Conservation (phyloP, 2,797 vertebrate species). For the Bucorvus abyssinicus region DNA sequence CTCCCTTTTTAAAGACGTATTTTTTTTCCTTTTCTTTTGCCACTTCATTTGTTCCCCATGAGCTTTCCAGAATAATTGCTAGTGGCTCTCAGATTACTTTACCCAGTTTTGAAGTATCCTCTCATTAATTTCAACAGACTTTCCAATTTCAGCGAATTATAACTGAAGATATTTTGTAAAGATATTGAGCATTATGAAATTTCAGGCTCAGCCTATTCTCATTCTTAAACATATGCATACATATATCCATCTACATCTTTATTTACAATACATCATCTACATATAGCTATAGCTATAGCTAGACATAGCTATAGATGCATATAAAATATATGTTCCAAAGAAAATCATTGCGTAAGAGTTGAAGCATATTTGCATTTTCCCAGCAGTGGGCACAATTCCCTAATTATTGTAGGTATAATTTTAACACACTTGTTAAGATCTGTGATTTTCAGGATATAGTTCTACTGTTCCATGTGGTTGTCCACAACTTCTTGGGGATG, state of each 20-base stretch:
- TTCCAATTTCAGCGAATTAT: not conserved
- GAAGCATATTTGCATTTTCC: not conserved
- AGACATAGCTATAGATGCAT: too few relatives aligned
- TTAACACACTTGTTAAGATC: not conserved
- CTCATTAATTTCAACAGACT: not conserved
- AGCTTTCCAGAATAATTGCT: not conserved
- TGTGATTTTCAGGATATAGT: not conserved
- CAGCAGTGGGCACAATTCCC: not conserved
- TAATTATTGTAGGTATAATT: not conserved
- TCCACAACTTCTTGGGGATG: not conserved
- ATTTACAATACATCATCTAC: too few relatives aligned
- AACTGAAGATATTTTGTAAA: not conserved
- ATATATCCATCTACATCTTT: not conserved
- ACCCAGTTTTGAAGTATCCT: not conserved
- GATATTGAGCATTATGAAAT: not conserved
- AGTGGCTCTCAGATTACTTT: not conserved
- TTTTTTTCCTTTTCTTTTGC: not conserved
- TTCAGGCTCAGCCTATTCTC: not conserved
- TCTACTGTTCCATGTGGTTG: not conserved
- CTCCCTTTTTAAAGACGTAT: not conserved
- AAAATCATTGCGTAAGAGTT: not conserved
- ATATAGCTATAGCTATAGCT: not conserved
- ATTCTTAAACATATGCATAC: not conserved
- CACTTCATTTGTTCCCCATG: not conserved
- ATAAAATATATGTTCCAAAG: not conserved